A percentile compares a stretch with the other conserved stretches of the same genome.
Evolutionary conservation across 1,140 invertebrate species (phyloP).

Genomic region (Scaptomyza hsui): DNA sequence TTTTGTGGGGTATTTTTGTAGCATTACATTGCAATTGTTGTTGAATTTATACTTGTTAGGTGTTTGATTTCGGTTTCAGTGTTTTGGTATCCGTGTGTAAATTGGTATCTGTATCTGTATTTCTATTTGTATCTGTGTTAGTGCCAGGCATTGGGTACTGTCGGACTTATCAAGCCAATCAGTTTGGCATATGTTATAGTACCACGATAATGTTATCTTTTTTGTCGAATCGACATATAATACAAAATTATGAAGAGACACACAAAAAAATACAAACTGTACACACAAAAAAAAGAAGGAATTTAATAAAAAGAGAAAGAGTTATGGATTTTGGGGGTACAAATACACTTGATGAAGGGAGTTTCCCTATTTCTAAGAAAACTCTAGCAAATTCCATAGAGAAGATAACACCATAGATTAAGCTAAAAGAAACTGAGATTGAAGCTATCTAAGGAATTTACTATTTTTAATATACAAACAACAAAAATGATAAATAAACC

Average conservation of each 20-base stretch:
- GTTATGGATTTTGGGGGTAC: constrained; percentile 6
- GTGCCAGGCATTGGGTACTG: constrained; percentile 17
- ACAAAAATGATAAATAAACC: not conserved
- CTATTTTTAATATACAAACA: not conserved
- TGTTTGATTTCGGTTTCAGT: constrained; percentile 13
- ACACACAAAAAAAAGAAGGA: constrained; percentile 1
- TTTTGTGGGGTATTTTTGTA: constrained; percentile 12
- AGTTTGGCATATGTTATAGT: constrained; percentile 52
- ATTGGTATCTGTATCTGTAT: not conserved
- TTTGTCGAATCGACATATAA: constrained; percentile 50
- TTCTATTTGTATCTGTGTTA: constrained; percentile 13
- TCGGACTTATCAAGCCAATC: constrained; percentile 47
- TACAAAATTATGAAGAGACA: constrained; percentile 44
- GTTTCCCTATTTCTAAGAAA: not conserved
- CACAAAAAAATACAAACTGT: constrained; percentile 1
- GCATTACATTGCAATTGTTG: not conserved
- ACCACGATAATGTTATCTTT: constrained; percentile 43
- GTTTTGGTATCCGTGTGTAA: constrained; percentile 8
- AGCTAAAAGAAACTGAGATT: not conserved
- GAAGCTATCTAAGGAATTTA: constrained; percentile 1
- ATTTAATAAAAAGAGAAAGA: constrained; percentile 2
- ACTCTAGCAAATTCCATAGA: not conserved
- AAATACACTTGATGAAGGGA: constrained; percentile 9
- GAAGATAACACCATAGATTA: not conserved
- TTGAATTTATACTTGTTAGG: not conserved